A percentile compares a stretch with the other conserved stretches of the same genome.
These are phyloP conservation scores for Calameuta filiformis DNA, from an alignment of 2,888 invertebrate species.

Conservation along the genomic window DNA sequence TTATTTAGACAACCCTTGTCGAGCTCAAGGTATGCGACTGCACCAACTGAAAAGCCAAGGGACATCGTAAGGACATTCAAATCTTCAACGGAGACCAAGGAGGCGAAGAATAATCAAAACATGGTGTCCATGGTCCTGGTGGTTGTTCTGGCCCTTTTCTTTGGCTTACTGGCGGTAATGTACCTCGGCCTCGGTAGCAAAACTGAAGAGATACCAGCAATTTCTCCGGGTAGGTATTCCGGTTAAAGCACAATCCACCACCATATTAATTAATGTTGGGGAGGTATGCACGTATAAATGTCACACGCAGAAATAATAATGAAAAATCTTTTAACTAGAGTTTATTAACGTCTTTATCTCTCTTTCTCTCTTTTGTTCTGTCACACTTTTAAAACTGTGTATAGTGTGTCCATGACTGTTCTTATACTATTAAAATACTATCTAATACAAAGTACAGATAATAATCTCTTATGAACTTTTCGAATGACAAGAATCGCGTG, in stretches of 20 bases:
- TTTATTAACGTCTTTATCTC: neutral
- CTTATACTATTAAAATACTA: neutral
- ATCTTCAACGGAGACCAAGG: slow-evolving; percentile 39
- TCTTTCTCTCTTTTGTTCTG: neutral
- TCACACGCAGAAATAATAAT: neutral
- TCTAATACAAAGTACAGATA: neutral
- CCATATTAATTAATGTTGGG: neutral
- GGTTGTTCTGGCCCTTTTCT: slow-evolving; percentile 61
- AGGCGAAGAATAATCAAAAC: slow-evolving; percentile 59
- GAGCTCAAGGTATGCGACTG: slow-evolving; percentile 43
- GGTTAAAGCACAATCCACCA: neutral
- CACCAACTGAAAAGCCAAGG: slow-evolving; percentile 50
- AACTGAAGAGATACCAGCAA: slow-evolving; percentile 54
- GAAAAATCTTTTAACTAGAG: neutral
- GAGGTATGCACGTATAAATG: neutral
- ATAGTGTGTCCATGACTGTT: slow-evolving; percentile 10
- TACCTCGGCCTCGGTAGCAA: slow-evolving; percentile 65
- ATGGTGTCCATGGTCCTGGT: slow-evolving; percentile 64
- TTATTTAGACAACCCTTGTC: neutral
- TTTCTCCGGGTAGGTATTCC: slow-evolving; percentile 62
- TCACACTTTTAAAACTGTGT: neutral
- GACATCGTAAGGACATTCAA: slow-evolving; percentile 52
- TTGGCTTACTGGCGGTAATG: slow-evolving; percentile 61
- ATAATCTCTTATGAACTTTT: neutral
- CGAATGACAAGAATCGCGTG: neutral